phyloP scores from a whole-genome alignment of 2,888 invertebrate species.

The Craniophora ligustri region DNA sequence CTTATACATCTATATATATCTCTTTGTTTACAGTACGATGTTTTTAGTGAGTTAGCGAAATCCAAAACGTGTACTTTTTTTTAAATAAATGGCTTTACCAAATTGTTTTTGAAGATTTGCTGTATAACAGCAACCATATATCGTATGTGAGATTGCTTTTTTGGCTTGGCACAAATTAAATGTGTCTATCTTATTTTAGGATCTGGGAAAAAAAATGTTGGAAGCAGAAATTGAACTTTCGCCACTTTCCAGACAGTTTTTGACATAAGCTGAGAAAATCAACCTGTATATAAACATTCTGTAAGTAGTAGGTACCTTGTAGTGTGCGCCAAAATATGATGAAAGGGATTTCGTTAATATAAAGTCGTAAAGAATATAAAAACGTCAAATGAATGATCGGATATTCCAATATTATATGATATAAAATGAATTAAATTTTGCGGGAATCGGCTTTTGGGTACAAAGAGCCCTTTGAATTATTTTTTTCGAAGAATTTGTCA shows the following conservation, averaged over 20 bases:
- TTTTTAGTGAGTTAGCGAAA: no score
- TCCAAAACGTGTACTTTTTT: no score
- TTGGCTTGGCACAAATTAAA: no score
- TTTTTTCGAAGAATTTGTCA: conserved; percentile 3
- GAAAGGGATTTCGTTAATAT: conserved; percentile 42
- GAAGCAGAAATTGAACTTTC: no score
- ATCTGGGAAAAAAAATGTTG: no score
- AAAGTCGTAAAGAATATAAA: conserved; percentile 41
- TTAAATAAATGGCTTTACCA: no score
- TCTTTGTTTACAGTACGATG: not conserved
- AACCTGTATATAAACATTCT: conserved; percentile 4
- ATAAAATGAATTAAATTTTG: conserved; percentile 20
- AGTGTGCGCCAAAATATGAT: conserved; percentile 41
- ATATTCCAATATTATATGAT: conserved; percentile 32
- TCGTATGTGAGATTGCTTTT: no score
- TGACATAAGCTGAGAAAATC: no score
- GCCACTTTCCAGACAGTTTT: no score
- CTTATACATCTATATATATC: conserved; percentile 10
- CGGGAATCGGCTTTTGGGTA: not conserved
- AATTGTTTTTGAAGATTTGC: no score
- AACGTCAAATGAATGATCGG: conserved; percentile 37
- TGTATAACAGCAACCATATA: no score
- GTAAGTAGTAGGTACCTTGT: conserved; percentile 1
- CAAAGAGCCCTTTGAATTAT: not conserved
- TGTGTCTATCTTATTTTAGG: no score